Evolutionary conservation across 2,797 vertebrate genomes (phyloP).

Genomic region (Rhinatrema bivittatum): DNA sequence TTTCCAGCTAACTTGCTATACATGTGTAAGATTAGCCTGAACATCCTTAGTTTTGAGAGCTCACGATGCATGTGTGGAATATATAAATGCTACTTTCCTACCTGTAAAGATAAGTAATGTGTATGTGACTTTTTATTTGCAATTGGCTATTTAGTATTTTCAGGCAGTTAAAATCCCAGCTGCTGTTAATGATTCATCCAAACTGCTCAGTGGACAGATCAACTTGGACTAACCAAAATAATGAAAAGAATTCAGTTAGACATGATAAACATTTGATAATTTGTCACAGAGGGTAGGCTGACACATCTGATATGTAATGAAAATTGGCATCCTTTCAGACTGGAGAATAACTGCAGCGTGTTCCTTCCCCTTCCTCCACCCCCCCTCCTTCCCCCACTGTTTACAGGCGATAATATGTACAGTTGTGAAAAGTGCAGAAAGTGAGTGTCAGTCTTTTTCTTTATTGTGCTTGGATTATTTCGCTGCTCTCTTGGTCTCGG

Average conservation of each 20-base stretch:
- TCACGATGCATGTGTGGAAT: no score
- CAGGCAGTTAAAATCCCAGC: no score
- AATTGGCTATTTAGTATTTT: no score
- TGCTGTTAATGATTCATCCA: no score
- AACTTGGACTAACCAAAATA: not conserved
- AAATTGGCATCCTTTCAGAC: not conserved
- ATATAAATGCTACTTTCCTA: no score
- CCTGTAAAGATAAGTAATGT: no score
- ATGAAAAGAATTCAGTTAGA: not conserved
- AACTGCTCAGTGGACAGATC: not conserved
- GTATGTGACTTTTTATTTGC: no score
- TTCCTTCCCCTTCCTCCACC: no score
- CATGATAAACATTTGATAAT: not conserved
- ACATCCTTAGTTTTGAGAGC: no score
- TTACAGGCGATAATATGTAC: conserved; percentile 97
- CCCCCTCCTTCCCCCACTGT: no score
- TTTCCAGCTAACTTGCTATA: no score
- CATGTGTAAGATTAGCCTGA: no score
- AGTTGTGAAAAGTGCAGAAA: conserved; percentile 99
- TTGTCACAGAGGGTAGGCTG: not conserved
- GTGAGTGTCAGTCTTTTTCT: conserved; percentile 66
- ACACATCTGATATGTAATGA: not conserved
- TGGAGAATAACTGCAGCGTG: not conserved
- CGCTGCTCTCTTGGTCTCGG: not conserved
- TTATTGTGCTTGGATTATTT: conserved; percentile 1